phyloP scores from a whole-genome alignment of 2,113 vertebrate genomes.

The Hippocampus mohnikei region DNA sequence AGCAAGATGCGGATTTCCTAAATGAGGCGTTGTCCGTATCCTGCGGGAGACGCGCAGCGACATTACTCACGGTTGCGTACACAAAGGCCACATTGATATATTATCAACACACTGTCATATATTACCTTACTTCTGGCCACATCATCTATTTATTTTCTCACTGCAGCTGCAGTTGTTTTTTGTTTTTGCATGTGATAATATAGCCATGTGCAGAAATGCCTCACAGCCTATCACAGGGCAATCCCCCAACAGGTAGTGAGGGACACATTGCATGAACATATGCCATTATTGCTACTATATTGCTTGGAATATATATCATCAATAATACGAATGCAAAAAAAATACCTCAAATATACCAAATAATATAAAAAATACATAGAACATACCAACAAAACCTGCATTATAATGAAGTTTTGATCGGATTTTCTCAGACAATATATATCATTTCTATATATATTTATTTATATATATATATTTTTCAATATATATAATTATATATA shows the following conservation, averaged over 20 bases:
- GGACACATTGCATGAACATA: not conserved
- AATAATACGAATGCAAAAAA: not conserved
- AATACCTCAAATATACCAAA: not conserved
- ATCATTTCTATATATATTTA: not conserved
- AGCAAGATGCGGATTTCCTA: slow-evolving; percentile 18
- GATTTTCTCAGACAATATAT: not conserved
- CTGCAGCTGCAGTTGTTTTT: not conserved
- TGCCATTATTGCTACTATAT: not conserved
- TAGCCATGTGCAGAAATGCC: not conserved
- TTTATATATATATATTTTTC: not conserved
- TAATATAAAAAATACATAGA: not conserved
- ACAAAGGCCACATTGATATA: slow-evolving; percentile 24
- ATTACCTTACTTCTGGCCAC: not conserved
- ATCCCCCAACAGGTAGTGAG: not conserved
- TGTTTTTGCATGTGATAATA: too few species aligned
- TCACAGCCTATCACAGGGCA: not conserved
- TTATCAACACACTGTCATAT: not conserved
- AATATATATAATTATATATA: not conserved
- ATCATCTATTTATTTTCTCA: not conserved
- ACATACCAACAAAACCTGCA: not conserved
- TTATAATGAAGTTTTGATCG: not conserved
- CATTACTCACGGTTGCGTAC: slow-evolving; percentile 32
- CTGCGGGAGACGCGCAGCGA: slow-evolving; percentile 27
- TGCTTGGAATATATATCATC: not conserved
- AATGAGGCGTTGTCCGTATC: slow-evolving; percentile 29